Base-by-base conservation (phyloP, 2,888 invertebrate species). In the Choreutis nemorana region DNA sequence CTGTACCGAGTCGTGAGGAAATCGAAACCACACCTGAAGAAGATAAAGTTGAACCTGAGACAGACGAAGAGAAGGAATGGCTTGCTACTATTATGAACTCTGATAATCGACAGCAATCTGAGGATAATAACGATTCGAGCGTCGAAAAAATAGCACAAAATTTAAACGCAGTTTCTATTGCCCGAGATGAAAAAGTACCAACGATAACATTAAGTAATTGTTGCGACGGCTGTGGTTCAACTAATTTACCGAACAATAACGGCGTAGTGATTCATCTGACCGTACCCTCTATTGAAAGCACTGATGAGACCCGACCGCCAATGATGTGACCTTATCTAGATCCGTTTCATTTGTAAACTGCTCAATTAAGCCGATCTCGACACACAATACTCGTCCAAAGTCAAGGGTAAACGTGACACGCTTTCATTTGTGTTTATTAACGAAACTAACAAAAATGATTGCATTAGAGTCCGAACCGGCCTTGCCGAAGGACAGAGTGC, bases 171-270 rank as follows among this genome's bases (percentile, higher is more conserved):
- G 60, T 73, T 23, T 60, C 62, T 50, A 58, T 75, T 33, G 62
- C 71, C 40, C 56, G 56, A 45, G 62, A 73, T 64, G 66, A 48
- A 24, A 65, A 67, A 40, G 59, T 78, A 33, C 79, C 79, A 24
- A 55, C 60, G 35, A 79, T 79, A 65, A 78, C 79, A 39, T 75
- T 77, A 48, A 78, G 75, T 46, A 68, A 77, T 55, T 79, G 73
- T 63, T 65, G 70, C 40, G 78, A 77, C 46, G 58, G 57, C 35
- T 51, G 54, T 41, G 45, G 43, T 29, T 55, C 59, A 36, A 55
- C 48, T 39, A 59, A 64, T 36, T 41, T 40, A 31, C 52, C 68
- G 9, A 52, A 61, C 55, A 67, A 66, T 57, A 56, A 58, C 16
- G 60, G 64, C 38, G 64, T 65, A 35, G 61, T 53, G 35, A 60